phyloP scores from a whole-genome alignment of 1,140 invertebrate species.

The Drosophila ironensis region DNA sequence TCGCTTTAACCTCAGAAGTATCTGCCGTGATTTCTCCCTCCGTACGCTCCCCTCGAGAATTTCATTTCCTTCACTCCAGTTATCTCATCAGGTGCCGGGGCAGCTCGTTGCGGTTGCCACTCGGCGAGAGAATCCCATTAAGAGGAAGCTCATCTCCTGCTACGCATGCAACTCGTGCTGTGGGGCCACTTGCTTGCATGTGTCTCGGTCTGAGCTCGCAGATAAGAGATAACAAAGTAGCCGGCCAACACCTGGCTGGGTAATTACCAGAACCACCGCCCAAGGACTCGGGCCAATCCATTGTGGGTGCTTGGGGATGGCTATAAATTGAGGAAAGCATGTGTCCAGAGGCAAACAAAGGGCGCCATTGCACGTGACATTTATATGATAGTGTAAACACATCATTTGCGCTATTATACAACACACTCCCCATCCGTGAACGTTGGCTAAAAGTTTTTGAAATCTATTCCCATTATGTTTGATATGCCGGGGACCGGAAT shows the following conservation, averaged over 20 bases:
- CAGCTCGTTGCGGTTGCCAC: constrained; percentile 37
- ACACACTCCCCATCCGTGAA: constrained; percentile 35
- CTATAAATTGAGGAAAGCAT: constrained; percentile 59
- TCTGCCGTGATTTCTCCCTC: constrained; percentile 10
- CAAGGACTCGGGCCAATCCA: constrained; percentile 43
- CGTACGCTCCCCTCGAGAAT: constrained; percentile 7
- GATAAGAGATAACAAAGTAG: constrained; percentile 70
- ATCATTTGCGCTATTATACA: constrained; percentile 80
- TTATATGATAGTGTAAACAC: constrained; percentile 80
- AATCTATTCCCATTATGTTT: constrained; percentile 76
- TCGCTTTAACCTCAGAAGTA: constrained; percentile 31
- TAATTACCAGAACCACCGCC: constrained; percentile 28
- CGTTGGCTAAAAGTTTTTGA: constrained; percentile 66
- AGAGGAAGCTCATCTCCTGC: constrained; percentile 44
- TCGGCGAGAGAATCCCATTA: constrained; percentile 42
- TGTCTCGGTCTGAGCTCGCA: constrained; percentile 3
- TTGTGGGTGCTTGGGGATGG: constrained; percentile 22
- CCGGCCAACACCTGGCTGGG: constrained; percentile 51
- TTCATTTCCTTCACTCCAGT: constrained; percentile 27
- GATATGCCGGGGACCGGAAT: constrained; percentile 42
- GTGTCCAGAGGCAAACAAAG: constrained; percentile 67
- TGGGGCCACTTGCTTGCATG: background rate
- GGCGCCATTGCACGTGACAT: constrained; percentile 73
- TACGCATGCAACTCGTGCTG: constrained; percentile 22
- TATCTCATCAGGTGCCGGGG: constrained; percentile 27